phyloP scores from a whole-genome alignment of 53 echinoderm and acorn worm genomes.

The Mesocentrotus franciscanus region DNA sequence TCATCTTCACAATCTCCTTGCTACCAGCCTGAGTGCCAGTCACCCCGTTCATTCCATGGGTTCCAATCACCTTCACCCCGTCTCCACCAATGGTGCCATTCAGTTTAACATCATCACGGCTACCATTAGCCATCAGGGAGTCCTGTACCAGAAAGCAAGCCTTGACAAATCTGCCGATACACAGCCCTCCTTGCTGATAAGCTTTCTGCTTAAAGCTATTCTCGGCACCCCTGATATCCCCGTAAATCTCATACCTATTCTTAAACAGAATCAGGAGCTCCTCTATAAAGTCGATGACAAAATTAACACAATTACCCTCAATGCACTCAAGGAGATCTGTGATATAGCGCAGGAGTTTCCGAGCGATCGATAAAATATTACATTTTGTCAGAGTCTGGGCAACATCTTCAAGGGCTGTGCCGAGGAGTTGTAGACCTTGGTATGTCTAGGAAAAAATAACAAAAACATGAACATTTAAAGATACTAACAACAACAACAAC shows the following conservation, averaged over 20 bases:
- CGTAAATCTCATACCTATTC: conserved; percentile 81
- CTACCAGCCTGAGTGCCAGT: background rate
- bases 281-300: conserved; percentile 70
- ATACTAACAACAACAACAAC: too few relatives aligned
- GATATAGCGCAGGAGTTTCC: conserved; percentile 71
- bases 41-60: background rate
- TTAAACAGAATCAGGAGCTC: conserved; percentile 70
- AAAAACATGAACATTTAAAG: too few relatives aligned
- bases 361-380: conserved; percentile 66
- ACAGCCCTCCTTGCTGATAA: conserved; percentile 85
- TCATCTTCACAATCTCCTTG: background rate
- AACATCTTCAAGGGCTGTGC: conserved; percentile 72
- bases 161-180: conserved; percentile 80
- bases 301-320: conserved; percentile 59
- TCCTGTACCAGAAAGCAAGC: conserved; percentile 49
- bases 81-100: background rate
- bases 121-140: background rate
- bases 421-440: conserved; percentile 75
- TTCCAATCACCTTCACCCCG: background rate
- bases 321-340: conserved; percentile 76
- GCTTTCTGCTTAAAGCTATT: conserved; percentile 74
- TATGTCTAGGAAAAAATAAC: conserved; percentile 40
- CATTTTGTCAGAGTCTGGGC: conserved; percentile 64
- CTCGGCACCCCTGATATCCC: conserved; percentile 77
- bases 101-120: background rate